phyloP scores from a whole-genome alignment of 2,888 invertebrate genomes.

The Argyresthia goedartella region DNA sequence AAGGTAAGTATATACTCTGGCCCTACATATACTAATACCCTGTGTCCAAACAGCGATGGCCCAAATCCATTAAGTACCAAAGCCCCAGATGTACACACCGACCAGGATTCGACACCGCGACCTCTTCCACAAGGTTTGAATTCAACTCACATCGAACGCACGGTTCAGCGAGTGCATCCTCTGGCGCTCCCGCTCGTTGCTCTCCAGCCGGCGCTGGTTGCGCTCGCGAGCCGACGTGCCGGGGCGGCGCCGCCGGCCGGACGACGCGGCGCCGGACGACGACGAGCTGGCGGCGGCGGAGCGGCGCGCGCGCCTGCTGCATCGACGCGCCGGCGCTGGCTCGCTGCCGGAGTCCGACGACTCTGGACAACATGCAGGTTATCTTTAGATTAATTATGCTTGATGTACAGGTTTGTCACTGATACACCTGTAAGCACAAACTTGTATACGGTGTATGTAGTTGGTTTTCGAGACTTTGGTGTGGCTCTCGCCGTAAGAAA shows the following conservation, averaged over 20 bases:
- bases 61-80: no score
- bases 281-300: conserved; percentile 41
- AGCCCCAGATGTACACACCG: no score
- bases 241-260: conserved; percentile 76
- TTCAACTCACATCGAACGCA: conserved; percentile 87
- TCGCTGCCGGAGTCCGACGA: conserved; percentile 55
- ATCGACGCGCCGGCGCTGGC: conserved; percentile 26
- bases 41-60: no score
- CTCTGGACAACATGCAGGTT: conserved; percentile 26
- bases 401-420: background rate
- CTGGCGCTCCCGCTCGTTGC: conserved; percentile 92
- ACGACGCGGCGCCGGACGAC: conserved; percentile 38
- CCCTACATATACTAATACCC: no score
- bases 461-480: no score
- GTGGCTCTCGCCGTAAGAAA: no score
- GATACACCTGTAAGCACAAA: no score
- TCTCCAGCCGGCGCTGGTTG: conserved; percentile 87
- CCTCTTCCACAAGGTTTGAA: no score
- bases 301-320: conserved; percentile 30
- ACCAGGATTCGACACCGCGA: no score
- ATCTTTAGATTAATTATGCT: background rate
- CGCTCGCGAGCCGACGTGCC: conserved; percentile 87
- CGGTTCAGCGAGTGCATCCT: conserved; percentile 94
- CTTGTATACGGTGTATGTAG: no score
- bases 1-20: no score